Evolutionary conservation across 2,113 vertebrate species (phyloP), one percentile per base, ranked within the genome.

Genomic region (Spheniscus mendiculus): DNA sequence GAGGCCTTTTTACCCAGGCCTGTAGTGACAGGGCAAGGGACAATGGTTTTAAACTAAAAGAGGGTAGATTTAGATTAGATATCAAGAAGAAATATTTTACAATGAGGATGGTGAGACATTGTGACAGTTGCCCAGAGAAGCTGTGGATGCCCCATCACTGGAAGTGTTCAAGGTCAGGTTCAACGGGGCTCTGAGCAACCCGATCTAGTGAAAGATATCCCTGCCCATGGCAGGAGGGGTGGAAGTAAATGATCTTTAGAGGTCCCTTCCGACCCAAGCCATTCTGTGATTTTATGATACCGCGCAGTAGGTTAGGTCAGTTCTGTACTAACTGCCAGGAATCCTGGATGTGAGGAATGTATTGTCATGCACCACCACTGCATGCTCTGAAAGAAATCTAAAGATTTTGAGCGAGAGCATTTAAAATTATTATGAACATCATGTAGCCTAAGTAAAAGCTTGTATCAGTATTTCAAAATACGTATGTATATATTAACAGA

Each of bases 71-170:
- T 36, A 49, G 16, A 3, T 52, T 9, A 20, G 21, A 9, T 22
- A 7, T 18, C 3, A 29, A 9, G 29, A 52, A 47, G 15, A 44
- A 58, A 6, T 27, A 2, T 1, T 36, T 47, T 3, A 1, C 6
- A 1, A 0, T n/a, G 63, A 40, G 42, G 22, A 22, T 7, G 32
- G 16, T 50, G 50, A 72, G 22, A 3, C 15, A 1, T 29, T 70
- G 55, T 7, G 2, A 2, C 13, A 42, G n/a, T 2, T 70, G 13
- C 30, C 56, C 53, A 44, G 44, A 50, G 61, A 18, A 12, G 44
- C 2, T 49, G 52, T 65, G 59, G 42, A 1, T 62, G n/a, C 30
- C 42, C 40, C 42, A 11, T 89, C 50, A 25, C 49, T 71, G 86
- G 27, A 5, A 26, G 17, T 2, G 15, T 22, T 22, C 27, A 27